Base-by-base conservation (phyloP, 1,140 invertebrate genomes). In the Scaptomyza hsui region DNA sequence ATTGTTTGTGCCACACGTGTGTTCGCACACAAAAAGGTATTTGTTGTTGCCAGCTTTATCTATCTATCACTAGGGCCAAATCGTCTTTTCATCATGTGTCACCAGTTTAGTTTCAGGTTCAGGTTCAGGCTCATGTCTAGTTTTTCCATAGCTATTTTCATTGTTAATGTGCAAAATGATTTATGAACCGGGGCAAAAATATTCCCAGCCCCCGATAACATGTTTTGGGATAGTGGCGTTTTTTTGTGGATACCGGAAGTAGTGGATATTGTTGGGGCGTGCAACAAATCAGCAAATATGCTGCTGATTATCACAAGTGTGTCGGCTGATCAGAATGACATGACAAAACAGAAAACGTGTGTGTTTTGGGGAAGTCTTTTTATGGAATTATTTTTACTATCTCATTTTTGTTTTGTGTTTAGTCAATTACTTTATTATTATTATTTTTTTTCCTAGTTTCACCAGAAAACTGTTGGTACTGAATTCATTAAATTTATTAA, bases 1-100 rank as follows among this genome's bases (percentile, higher is more conserved):
- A 86, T 85, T 80, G 77, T 80, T 85, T 80, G 56, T 80, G 56
- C 53, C 61, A 72, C 64, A n/a, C n/a, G n/a, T n/a, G 32, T 78
- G 49, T 60, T 67, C 53, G 52, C 42, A 59, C 26, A 75, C 75
- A 64, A 72, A 26, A 72, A 16, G 52, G 72, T 72, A 21, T 37
- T 15, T 56, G 44, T 47, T 47, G 3, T 16, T 64, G 29, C 26
- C 3, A 9, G 26, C 26, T 29, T 29, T 29, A 29, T 63, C 57
- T 16, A 35, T 29, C 21, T 47, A 68, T 35, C 64, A 52, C 21
- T 16, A 4, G 19, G 69, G n/a, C 62, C 7, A 39, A 65, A 56
- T 65, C 61, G 32, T 65, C 16, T 21, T 47, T 47, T 47, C 45
- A 47, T 47, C 21, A 13, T 47, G 21, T 47, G 21, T 15, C 21